Evolutionary conservation across 2,888 invertebrate genomes (phyloP).

Genomic region (Hymenopus coronatus): DNA sequence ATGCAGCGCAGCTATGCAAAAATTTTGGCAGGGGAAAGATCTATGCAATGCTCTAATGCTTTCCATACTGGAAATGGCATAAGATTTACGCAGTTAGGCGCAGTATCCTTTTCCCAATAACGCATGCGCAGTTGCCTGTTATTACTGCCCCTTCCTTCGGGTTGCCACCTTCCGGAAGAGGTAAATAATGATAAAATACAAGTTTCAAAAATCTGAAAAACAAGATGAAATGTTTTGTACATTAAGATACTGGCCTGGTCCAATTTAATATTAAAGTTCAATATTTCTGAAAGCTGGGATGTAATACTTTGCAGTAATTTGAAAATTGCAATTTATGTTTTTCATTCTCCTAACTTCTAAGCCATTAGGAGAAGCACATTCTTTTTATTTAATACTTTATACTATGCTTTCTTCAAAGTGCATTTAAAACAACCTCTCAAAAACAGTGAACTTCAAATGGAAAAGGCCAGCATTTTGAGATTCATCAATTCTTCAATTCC

Average conservation of each 20-base stretch:
- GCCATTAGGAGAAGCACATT: neutral
- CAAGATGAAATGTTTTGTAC: neutral
- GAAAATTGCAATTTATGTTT: neutral
- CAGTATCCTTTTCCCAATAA: neutral
- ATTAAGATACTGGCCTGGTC: slow-evolving; percentile 17
- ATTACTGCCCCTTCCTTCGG: slow-evolving; percentile 9
- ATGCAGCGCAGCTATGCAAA: neutral
- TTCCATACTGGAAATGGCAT: neutral
- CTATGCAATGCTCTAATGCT: neutral
- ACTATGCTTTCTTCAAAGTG: neutral
- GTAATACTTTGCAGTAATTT: neutral
- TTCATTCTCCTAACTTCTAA: neutral
- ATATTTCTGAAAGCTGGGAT: neutral
- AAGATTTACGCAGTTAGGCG: neutral
- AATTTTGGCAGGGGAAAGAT: neutral
- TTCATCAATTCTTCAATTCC: slow-evolving; percentile 11
- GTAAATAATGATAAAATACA: neutral
- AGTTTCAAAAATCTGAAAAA: slow-evolving; percentile 20
- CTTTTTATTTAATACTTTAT: neutral
- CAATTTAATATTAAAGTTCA: neutral
- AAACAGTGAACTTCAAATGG: neutral
- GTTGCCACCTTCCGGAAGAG: slow-evolving; percentile 12
- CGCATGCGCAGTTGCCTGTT: slow-evolving; percentile 3
- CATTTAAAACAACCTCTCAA: neutral
- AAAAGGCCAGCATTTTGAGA: slow-evolving; percentile 12